Evolutionary conservation across 1,140 invertebrate species (phyloP).

Genomic region (Leucophenga varia): DNA sequence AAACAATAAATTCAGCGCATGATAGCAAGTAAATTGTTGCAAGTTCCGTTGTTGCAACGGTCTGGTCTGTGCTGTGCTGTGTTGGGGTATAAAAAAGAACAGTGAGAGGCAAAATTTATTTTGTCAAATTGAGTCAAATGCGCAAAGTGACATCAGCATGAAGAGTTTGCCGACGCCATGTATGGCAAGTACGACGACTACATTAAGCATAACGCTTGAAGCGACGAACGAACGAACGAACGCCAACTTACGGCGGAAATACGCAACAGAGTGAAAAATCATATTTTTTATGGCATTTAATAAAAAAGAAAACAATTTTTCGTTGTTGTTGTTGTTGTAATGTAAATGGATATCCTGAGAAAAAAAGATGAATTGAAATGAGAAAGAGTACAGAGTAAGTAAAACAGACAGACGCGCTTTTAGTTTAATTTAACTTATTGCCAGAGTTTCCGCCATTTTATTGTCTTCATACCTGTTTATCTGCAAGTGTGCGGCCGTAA

Average conservation of each 20-base stretch:
- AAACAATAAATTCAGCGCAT: too few species aligned
- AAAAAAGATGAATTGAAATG: too few species aligned
- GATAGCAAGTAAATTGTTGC: too few species aligned
- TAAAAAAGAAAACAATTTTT: slow-evolving; percentile 19
- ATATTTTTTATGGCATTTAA: slow-evolving; percentile 37
- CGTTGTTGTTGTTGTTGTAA: neutral
- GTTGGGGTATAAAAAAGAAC: too few species aligned
- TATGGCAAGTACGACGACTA: too few species aligned
- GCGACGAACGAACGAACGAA: too few species aligned
- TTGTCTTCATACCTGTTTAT: neutral
- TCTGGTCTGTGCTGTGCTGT: too few species aligned
- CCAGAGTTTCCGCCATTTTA: slow-evolving; percentile 4
- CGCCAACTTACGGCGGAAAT: neutral
- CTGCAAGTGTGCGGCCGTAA: neutral
- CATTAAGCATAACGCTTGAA: too few species aligned
- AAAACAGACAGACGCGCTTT: neutral
- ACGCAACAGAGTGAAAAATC: slow-evolving; percentile 36
- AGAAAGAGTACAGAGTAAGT: too few species aligned
- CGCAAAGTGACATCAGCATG: slow-evolving; percentile 1
- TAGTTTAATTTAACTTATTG: slow-evolving; percentile 8
- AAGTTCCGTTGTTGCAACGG: too few species aligned
- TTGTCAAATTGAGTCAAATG: slow-evolving; percentile 16
- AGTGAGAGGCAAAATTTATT: slow-evolving; percentile 8
- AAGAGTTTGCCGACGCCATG: too few species aligned
- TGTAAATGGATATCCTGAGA: too few species aligned